phyloP scores from a whole-genome alignment of 2,113 vertebrate species.

The Colius striatus region DNA sequence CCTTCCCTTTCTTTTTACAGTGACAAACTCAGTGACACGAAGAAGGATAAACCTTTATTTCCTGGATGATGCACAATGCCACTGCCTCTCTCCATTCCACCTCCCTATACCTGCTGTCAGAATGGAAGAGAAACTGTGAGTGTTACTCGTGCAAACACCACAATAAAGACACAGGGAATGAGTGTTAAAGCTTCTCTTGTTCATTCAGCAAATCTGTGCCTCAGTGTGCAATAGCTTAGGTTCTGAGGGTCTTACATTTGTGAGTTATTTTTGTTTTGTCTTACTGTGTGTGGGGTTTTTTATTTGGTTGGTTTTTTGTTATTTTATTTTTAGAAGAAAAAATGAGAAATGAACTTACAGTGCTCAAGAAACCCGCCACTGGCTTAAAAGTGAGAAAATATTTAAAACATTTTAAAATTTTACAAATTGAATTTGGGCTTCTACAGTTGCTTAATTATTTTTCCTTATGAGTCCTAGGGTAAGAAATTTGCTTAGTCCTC shows the following conservation, averaged over 20 bases:
- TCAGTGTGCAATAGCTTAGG: neutral
- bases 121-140: neutral
- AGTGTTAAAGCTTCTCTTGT: neutral
- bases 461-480: neutral
- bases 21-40: neutral
- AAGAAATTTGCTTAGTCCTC: neutral
- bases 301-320: neutral
- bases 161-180: neutral
- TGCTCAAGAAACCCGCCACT: neutral
- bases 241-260: neutral
- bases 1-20: neutral
- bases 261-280: neutral
- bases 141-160: neutral
- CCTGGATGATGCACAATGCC: neutral
- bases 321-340: neutral
- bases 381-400: neutral
- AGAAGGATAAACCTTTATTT: neutral
- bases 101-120: neutral
- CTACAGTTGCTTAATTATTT: neutral
- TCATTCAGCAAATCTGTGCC: neutral
- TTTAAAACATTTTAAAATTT: neutral
- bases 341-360: neutral
- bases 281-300: neutral
- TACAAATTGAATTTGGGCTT: neutral
- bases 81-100: neutral